phyloP scores from a whole-genome alignment of 2,797 vertebrate genomes.

The Lerista edwardsae region DNA sequence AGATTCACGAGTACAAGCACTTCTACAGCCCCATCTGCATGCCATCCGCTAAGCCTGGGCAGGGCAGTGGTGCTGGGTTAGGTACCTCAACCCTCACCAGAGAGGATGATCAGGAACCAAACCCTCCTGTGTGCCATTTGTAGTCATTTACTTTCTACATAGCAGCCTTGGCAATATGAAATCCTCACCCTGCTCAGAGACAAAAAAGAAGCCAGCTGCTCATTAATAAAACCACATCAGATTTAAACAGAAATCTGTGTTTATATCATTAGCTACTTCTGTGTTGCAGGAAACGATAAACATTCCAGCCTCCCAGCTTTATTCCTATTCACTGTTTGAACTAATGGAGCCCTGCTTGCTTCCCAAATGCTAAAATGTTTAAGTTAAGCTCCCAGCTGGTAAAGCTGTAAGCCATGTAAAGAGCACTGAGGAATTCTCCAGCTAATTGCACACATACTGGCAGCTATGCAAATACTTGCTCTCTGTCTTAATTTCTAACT shows the following conservation, averaged over 20 bases:
- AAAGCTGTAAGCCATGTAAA: constrained; percentile 9
- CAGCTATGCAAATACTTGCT: constrained; percentile 31
- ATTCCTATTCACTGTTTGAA: constrained; percentile 43
- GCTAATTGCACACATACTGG: constrained; percentile 38
- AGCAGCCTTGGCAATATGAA: constrained; percentile 48
- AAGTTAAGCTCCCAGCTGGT: constrained; percentile 14
- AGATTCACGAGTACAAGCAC: constrained; percentile 28
- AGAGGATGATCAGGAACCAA: constrained; percentile 39
- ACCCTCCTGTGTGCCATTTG: constrained; percentile 47
- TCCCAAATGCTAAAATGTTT: background rate
- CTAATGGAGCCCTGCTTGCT: constrained; percentile 21
- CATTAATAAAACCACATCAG: constrained; percentile 25
- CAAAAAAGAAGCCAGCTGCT: constrained; percentile 62
- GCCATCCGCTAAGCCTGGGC: constrained; percentile 19
- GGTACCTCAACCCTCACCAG: constrained; percentile 19
- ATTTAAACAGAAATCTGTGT: constrained; percentile 48
- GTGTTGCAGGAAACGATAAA: constrained; percentile 50
- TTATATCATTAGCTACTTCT: constrained; percentile 55
- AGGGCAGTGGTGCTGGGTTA: constrained; percentile 28
- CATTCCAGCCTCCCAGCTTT: constrained; percentile 40
- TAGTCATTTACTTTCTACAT: constrained; percentile 45
- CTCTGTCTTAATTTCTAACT: constrained; percentile 18
- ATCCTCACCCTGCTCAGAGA: constrained; percentile 56
- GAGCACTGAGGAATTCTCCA: constrained; percentile 35
- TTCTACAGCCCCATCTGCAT: constrained; percentile 38